Conservation (phyloP, 1,140 invertebrate genomes). For the Leguminivora glycinivorella region DNA sequence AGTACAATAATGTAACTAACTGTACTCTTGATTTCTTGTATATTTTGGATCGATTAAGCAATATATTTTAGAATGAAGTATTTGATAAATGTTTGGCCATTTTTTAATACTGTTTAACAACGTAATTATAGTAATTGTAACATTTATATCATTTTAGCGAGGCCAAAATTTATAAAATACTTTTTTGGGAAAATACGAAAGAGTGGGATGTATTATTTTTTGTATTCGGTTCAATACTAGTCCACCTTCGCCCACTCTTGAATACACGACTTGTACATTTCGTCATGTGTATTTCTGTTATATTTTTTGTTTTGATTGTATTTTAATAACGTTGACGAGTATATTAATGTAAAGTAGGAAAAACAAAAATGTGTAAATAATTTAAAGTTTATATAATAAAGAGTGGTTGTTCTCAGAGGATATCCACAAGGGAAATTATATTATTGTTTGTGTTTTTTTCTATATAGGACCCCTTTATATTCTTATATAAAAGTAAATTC, state of each 20-base stretch:
- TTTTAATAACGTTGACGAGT: slow-evolving; percentile 75
- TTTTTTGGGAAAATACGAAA: slow-evolving; percentile 52
- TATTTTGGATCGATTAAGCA: slow-evolving; percentile 74
- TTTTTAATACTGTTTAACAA: slow-evolving; percentile 45
- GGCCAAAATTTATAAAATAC: slow-evolving; percentile 70
- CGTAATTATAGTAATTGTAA: slow-evolving; percentile 54
- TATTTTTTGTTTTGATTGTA: slow-evolving; percentile 73
- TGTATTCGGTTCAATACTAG: slow-evolving; percentile 72
- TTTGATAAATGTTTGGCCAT: slow-evolving; percentile 65
- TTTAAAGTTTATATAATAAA: slow-evolving; percentile 80
- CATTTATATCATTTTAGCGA: slow-evolving; percentile 39
- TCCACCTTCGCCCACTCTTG: slow-evolving; percentile 61
- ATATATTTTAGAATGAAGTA: slow-evolving; percentile 74
- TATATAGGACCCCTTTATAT: background rate
- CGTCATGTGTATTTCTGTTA: slow-evolving; percentile 70
- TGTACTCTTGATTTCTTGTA: slow-evolving; percentile 56
- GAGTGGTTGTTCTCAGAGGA: slow-evolving; percentile 69
- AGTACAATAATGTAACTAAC: slow-evolving; percentile 51
- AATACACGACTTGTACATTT: slow-evolving; percentile 57
- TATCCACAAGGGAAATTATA: slow-evolving; percentile 49
- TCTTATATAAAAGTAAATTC: slow-evolving; percentile 1
- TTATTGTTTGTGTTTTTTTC: slow-evolving; percentile 43
- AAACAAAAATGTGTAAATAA: slow-evolving; percentile 78
- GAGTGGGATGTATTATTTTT: slow-evolving; percentile 68
- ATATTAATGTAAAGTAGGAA: slow-evolving; percentile 76